phyloP scores from a whole-genome alignment of 2,113 vertebrate species.

The Fulmarus glacialis region DNA sequence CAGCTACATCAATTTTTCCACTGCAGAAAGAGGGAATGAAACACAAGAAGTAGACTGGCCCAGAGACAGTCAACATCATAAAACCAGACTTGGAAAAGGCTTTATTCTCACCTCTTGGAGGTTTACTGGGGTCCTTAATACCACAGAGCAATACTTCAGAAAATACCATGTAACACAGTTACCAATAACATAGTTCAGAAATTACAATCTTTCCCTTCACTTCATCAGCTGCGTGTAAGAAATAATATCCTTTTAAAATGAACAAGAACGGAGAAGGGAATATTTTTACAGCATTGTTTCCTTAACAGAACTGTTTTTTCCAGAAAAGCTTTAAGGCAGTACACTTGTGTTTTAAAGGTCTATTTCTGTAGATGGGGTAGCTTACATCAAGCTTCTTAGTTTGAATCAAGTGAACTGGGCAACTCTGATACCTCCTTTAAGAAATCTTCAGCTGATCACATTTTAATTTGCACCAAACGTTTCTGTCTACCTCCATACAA shows the following conservation, averaged over 20 bases:
- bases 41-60: neutral
- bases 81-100: neutral
- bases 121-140: neutral
- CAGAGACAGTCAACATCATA: neutral
- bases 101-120: neutral
- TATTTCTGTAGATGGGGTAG: neutral
- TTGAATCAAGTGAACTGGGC: neutral
- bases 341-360: neutral
- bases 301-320: neutral
- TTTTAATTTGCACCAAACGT: neutral
- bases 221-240: neutral
- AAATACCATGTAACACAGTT: neutral
- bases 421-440: neutral
- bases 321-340: neutral
- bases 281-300: neutral
- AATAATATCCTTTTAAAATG: neutral
- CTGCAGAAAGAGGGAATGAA: neutral
- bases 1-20: neutral
- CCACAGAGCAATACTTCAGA: neutral
- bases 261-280: neutral
- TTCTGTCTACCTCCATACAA: neutral
- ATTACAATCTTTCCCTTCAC: neutral
- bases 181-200: neutral
- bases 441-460: neutral
- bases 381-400: neutral